phyloP scores from a whole-genome alignment of 2,797 vertebrate genomes.

The Lepus townsendii region DNA sequence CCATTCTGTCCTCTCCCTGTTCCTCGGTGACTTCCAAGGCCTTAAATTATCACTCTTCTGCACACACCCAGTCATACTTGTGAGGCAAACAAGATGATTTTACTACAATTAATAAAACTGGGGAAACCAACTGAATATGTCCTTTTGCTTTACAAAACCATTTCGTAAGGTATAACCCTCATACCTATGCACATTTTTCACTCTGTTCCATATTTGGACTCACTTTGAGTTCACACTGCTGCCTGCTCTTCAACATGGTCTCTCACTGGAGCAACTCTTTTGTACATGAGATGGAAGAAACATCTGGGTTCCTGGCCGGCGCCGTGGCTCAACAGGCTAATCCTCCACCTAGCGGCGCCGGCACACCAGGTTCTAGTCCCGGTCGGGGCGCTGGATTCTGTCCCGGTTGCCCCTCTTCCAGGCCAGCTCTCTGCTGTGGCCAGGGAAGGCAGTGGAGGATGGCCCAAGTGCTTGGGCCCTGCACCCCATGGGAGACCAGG shows the following conservation, averaged over 20 bases:
- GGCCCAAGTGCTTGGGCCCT: no score
- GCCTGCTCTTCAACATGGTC: not conserved
- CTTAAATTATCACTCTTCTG: not conserved
- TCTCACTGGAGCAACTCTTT: not conserved
- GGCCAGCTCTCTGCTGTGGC: no score
- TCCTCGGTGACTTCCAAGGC: not conserved
- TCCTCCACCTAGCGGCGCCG: no score
- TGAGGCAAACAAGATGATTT: not conserved
- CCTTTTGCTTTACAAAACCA: not conserved
- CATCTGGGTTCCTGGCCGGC: not conserved
- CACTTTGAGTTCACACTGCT: no score
- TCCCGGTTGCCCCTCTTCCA: no score
- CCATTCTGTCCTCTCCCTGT: not conserved
- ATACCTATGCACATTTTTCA: not conserved
- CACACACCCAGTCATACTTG: not conserved
- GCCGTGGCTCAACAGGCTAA: no score
- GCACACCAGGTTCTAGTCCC: no score
- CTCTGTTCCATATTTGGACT: not conserved
- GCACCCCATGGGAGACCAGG: no score
- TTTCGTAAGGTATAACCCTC: not conserved
- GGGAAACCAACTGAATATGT: not conserved
- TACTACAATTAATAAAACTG: not conserved
- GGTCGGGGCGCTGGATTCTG: no score
- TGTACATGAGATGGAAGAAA: not conserved
- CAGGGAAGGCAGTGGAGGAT: no score